phyloP scores from a whole-genome alignment of 1,140 invertebrate species.

The Listronotus bonariensis region DNA sequence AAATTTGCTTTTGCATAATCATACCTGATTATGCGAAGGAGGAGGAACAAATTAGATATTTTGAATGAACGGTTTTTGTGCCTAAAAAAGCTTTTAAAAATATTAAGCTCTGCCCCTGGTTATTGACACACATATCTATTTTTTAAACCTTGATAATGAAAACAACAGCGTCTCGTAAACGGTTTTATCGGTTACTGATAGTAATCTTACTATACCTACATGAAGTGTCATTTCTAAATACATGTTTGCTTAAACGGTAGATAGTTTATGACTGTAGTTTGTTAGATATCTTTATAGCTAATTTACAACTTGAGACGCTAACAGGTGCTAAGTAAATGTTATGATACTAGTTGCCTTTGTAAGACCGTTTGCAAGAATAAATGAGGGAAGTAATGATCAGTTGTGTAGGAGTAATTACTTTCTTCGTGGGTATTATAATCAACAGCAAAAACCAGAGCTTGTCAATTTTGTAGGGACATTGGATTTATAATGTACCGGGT shows the following conservation, averaged over 20 bases:
- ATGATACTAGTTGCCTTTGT: conserved; percentile 5
- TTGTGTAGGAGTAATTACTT: conserved; percentile 6
- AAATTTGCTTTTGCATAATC: too few relatives aligned
- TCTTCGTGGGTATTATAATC: not conserved
- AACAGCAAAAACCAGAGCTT: too few relatives aligned
- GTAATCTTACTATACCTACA: conserved; percentile 6
- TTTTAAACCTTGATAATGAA: conserved; percentile 9
- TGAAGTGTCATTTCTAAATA: conserved; percentile 6
- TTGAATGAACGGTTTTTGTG: too few relatives aligned
- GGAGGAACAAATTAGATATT: too few relatives aligned
- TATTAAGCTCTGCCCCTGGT: not conserved
- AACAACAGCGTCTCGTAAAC: conserved; percentile 2
- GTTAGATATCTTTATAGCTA: conserved; percentile 12
- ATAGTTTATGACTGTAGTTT: conserved; percentile 5
- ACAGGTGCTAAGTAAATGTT: conserved; percentile 8
- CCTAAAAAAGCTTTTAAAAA: too few relatives aligned
- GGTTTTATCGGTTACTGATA: conserved; percentile 8
- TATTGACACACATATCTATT: conserved; percentile 1
- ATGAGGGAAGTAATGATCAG: not conserved
- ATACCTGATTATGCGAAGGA: too few relatives aligned
- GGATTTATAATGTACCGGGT: too few relatives aligned
- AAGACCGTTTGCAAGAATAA: not conserved
- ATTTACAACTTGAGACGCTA: conserved; percentile 6
- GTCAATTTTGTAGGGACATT: too few relatives aligned
- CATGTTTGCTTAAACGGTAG: conserved; percentile 11